Percentiles rank a stretch among this genome's conserved stretches.
Conservation (phyloP, 2,888 invertebrate genomes). For the Sisyra nigra region DNA sequence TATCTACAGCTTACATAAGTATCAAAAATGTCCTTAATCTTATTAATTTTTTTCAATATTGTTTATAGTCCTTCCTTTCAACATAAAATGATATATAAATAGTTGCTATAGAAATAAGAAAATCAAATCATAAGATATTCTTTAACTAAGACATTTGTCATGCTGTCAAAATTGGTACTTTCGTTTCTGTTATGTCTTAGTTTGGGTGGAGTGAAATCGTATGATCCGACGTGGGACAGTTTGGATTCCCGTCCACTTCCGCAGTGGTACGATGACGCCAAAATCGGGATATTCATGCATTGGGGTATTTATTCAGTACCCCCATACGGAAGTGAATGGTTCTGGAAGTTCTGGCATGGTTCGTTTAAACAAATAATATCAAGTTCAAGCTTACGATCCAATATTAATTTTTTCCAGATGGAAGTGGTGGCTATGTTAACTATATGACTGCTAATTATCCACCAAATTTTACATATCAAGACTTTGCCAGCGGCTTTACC, state of each 20-base stretch:
- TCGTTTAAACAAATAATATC: too few species aligned
- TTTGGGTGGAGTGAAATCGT: slow-evolving; percentile 17
- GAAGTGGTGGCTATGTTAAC: slow-evolving; percentile 17
- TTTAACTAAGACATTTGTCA: too few species aligned
- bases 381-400: background rate
- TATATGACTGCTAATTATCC: slow-evolving; percentile 76
- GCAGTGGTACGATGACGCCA: slow-evolving; percentile 67
- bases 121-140: too few species aligned
- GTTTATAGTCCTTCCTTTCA: too few species aligned
- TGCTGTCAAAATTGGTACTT: too few species aligned
- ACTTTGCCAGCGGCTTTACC: slow-evolving; percentile 77
- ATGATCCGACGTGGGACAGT: slow-evolving; percentile 57
- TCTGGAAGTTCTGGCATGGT: slow-evolving; percentile 66
- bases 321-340: slow-evolving; percentile 70
- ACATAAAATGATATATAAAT: too few species aligned
- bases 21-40: too few species aligned
- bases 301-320: slow-evolving; percentile 81
- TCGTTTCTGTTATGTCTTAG: too few species aligned
- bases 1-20: too few species aligned
- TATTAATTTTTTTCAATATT: too few species aligned
- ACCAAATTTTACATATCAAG: slow-evolving; percentile 76
- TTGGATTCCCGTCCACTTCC: slow-evolving; percentile 63
- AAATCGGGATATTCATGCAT: slow-evolving; percentile 74
- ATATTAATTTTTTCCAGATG: background rate
- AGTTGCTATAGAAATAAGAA: too few species aligned